Conservation (phyloP, 1,140 invertebrate genomes). For the Geopemphigus sp. region DNA sequence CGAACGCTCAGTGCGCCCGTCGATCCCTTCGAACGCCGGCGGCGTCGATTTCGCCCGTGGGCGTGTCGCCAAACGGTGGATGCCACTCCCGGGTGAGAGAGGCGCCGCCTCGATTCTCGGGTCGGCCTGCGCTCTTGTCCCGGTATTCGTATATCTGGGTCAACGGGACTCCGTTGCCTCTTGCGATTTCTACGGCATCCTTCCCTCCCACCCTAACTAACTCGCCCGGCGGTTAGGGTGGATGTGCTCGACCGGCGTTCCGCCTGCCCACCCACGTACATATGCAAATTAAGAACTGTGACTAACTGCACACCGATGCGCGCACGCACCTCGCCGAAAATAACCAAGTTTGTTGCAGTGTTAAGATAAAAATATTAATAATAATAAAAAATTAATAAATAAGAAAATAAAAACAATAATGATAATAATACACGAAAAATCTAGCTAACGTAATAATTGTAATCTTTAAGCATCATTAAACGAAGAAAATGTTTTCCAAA, state of each 20-base stretch:
- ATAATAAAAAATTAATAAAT: too few species aligned
- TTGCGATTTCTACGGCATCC: not conserved
- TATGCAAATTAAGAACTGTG: not conserved
- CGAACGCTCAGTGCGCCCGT: constrained; percentile 46
- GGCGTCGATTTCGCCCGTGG: constrained; percentile 41
- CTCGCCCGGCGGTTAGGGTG: too few species aligned
- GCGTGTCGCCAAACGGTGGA: not conserved
- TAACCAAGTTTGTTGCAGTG: too few species aligned
- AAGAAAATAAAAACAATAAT: too few species aligned
- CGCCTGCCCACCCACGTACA: too few species aligned
- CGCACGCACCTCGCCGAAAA: too few species aligned
- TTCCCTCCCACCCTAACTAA: not conserved
- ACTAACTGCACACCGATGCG: not conserved
- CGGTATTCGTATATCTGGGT: constrained; percentile 24
- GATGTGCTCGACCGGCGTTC: too few species aligned
- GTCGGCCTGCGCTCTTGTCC: not conserved
- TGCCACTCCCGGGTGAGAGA: constrained; percentile 7
- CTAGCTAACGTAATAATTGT: too few species aligned
- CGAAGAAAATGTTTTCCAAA: too few species aligned
- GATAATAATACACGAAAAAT: too few species aligned
- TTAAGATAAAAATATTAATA: too few species aligned
- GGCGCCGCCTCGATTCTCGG: constrained; percentile 2
- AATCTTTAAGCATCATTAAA: too few species aligned
- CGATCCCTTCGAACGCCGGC: constrained; percentile 33
- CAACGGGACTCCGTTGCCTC: not conserved